A percentile compares a stretch with the other conserved stretches of the same genome.
These are phyloP conservation scores for Isoperla grammatica DNA, from an alignment of 2,888 invertebrate genomes.

Conservation along the genomic window DNA sequence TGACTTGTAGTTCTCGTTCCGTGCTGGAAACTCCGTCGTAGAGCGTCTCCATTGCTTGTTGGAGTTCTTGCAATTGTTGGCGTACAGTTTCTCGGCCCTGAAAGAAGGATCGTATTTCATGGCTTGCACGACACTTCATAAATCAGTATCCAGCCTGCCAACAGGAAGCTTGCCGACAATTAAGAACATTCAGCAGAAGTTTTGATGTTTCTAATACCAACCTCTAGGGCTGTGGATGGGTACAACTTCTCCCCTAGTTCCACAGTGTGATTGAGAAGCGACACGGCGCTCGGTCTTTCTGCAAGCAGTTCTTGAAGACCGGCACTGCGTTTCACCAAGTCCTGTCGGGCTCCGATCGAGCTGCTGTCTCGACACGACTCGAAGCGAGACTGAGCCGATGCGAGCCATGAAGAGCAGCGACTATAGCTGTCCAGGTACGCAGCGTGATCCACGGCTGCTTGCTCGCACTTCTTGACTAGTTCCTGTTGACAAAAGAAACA, in stretches of 20 bases:
- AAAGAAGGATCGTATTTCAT: too few relatives aligned
- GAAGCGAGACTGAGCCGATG: slow-evolving; percentile 66
- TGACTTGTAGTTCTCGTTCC: slow-evolving; percentile 75
- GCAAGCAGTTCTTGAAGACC: slow-evolving; percentile 66
- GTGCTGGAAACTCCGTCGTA: slow-evolving; percentile 74
- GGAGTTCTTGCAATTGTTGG: slow-evolving; percentile 75
- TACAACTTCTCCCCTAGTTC: slow-evolving; percentile 86
- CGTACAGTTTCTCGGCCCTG: slow-evolving; percentile 75
- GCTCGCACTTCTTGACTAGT: slow-evolving; percentile 86
- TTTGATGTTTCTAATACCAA: too few relatives aligned
- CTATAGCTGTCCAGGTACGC: slow-evolving; percentile 76
- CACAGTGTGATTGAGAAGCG: slow-evolving; percentile 73
- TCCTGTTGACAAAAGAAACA: slow-evolving; percentile 48
- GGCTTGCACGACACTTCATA: too few relatives aligned
- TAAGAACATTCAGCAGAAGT: too few relatives aligned
- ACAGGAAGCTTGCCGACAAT: too few relatives aligned
- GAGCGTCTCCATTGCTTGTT: slow-evolving; percentile 72
- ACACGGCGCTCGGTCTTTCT: slow-evolving; percentile 67
- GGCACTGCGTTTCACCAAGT: slow-evolving; percentile 62
- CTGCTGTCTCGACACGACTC: slow-evolving; percentile 57
- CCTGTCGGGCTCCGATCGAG: slow-evolving; percentile 53
- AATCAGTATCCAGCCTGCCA: too few relatives aligned
- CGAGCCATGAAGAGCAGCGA: slow-evolving; percentile 75
- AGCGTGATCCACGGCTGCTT: slow-evolving; percentile 76
- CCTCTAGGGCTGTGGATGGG: slow-evolving; percentile 73